Percentiles rank a stretch among this genome's conserved stretches.
phyloP scores from a whole-genome alignment of 2,797 vertebrate genomes.

The Botia kubotai region DNA sequence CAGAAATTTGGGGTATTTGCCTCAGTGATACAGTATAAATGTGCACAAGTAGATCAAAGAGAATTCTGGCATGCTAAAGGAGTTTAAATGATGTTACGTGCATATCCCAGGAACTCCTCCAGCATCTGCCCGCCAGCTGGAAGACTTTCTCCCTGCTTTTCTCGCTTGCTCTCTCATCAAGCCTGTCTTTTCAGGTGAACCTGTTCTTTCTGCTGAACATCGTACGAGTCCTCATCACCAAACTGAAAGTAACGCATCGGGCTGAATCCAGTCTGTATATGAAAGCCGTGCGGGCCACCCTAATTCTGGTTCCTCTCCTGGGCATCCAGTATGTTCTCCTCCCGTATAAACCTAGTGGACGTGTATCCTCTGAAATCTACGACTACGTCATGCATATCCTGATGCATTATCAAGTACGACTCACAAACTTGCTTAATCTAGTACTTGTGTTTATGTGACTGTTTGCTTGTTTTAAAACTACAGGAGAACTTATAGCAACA shows the following conservation, averaged over 20 bases:
- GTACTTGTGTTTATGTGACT: neutral
- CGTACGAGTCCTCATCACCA: constrained; percentile 96
- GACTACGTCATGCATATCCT: constrained; percentile 96
- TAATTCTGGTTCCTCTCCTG: constrained; percentile 92
- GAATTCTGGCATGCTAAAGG: neutral
- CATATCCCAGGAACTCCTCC: neutral
- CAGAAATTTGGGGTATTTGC: constrained; percentile 14
- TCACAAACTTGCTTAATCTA: neutral
- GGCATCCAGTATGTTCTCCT: constrained; percentile 94
- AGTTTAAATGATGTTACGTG: neutral
- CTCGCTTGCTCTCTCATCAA: neutral
- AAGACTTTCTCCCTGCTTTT: neutral
- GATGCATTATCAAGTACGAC: constrained; percentile 90
- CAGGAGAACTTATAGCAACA: neutral
- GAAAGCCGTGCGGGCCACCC: constrained; percentile 95
- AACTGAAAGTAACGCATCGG: constrained; percentile 95
- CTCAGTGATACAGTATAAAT: neutral
- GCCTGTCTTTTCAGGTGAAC: constrained; percentile 82
- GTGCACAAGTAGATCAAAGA: constrained; percentile 11
- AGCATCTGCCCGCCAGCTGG: constrained; percentile 7
- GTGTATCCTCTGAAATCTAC: constrained; percentile 88
- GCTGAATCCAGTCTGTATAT: constrained; percentile 97
- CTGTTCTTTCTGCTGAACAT: constrained; percentile 96
- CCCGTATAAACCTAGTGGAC: constrained; percentile 91
- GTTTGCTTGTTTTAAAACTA: neutral